A percentile compares a stretch with the other conserved stretches of the same genome.
These are phyloP conservation scores for Glyphotaelius pellucidus DNA, from an alignment of 2,888 invertebrate genomes.

Conservation along the genomic window DNA sequence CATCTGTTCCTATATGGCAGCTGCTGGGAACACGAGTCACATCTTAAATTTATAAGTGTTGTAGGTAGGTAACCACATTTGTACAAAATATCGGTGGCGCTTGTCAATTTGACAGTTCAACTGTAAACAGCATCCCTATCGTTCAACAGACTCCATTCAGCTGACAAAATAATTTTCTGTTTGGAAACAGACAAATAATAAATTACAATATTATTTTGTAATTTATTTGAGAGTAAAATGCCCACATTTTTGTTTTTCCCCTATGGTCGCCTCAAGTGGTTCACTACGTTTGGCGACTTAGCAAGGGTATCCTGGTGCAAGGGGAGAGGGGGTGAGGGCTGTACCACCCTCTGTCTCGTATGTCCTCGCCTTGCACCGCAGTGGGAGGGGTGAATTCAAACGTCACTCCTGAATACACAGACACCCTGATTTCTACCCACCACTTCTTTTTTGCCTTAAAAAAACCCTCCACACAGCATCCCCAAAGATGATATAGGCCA, in stretches of 20 bases:
- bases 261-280: background rate
- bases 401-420: no score
- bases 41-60: conserved; percentile 25
- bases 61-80: background rate
- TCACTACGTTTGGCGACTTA: no score
- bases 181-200: background rate
- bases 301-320: no score
- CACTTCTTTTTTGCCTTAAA: no score
- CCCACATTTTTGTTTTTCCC: background rate
- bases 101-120: conserved; percentile 18
- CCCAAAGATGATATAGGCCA: no score
- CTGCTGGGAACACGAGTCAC: conserved; percentile 32
- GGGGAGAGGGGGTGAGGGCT: no score
- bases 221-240: background rate
- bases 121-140: background rate
- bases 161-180: background rate
- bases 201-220: no score
- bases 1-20: conserved; percentile 60
- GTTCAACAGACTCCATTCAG: background rate
- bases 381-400: no score
- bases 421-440: no score
- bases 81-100: conserved; percentile 17
- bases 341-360: no score
- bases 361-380: no score
- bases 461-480: no score